Percentiles rank a stretch among this genome's conserved stretches.
phyloP scores from a whole-genome alignment of 2,888 invertebrate genomes.

The Agonopterix alstromeriana region DNA sequence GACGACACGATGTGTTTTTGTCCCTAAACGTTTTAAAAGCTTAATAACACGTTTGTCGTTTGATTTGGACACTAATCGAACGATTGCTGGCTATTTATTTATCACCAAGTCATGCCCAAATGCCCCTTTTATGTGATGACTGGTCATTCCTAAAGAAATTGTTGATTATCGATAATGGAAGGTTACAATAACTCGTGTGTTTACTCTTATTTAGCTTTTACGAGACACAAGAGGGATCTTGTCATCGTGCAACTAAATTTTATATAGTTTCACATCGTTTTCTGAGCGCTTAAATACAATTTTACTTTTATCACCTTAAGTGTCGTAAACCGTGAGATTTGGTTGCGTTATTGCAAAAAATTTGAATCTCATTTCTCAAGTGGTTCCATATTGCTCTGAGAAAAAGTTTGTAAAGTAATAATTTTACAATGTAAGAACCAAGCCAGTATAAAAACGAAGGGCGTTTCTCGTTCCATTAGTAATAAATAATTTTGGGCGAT shows the following conservation, averaged over 20 bases:
- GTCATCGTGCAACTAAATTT: neutral
- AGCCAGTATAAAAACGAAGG: constrained; percentile 31
- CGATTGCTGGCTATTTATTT: constrained; percentile 30
- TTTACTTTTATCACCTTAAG: neutral
- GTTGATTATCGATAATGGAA: constrained; percentile 26
- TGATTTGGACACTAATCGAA: constrained; percentile 30
- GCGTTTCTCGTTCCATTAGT: constrained; percentile 50
- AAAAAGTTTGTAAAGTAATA: constrained; percentile 29
- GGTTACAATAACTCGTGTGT: constrained; percentile 31
- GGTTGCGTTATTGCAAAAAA: no score
- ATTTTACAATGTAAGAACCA: constrained; percentile 23
- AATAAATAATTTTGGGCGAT: constrained; percentile 64
- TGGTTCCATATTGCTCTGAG: constrained; percentile 41
- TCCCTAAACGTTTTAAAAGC: constrained; percentile 52
- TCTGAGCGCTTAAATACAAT: neutral
- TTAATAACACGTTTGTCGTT: constrained; percentile 34
- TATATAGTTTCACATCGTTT: neutral
- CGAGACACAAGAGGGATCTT: neutral
- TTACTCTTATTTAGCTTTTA: constrained; percentile 20
- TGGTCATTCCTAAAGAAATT: constrained; percentile 22
- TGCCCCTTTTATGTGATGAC: constrained; percentile 26
- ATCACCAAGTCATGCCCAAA: constrained; percentile 33
- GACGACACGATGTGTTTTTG: constrained; percentile 25
- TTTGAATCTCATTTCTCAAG: constrained; percentile 19
- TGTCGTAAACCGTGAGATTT: no score